Conservation (phyloP, 1,140 invertebrate genomes). For the Euwallacea similis region DNA sequence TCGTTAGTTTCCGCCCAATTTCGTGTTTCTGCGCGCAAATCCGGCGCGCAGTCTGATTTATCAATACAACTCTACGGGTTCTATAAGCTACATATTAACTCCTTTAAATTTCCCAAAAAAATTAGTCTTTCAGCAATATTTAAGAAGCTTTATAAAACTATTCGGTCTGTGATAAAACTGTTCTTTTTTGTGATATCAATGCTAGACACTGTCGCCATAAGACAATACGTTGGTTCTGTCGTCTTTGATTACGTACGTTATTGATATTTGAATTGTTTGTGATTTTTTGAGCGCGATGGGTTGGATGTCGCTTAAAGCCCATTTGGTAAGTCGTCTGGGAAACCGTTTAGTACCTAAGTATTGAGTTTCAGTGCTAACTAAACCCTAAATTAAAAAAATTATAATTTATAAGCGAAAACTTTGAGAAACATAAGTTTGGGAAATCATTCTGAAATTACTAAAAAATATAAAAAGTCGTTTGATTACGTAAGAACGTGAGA, state of each 20-base stretch:
- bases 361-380: no score
- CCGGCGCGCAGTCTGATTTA: constrained; percentile 41
- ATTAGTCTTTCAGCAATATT: constrained; percentile 12
- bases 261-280: constrained; percentile 3
- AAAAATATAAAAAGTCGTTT: no score
- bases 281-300: constrained; percentile 49
- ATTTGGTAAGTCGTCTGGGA: constrained; percentile 53
- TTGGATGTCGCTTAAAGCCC: constrained; percentile 56
- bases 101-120: background rate
- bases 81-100: constrained; percentile 32
- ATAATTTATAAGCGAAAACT: no score
- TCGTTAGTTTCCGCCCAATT: constrained; percentile 23
- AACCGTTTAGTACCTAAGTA: background rate
- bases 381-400: no score
- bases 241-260: constrained; percentile 5
- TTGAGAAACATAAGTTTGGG: no score
- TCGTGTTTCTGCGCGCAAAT: constrained; percentile 33
- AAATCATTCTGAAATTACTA: no score
- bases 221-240: constrained; percentile 19
- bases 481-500: no score
- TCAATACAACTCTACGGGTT: constrained; percentile 41
- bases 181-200: constrained; percentile 19
- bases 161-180: constrained; percentile 24
- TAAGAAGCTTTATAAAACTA: background rate
- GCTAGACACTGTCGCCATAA: constrained; percentile 9